Conservation (phyloP, 2,797 vertebrate genomes). For the Rhynchonycteris naso region DNA sequence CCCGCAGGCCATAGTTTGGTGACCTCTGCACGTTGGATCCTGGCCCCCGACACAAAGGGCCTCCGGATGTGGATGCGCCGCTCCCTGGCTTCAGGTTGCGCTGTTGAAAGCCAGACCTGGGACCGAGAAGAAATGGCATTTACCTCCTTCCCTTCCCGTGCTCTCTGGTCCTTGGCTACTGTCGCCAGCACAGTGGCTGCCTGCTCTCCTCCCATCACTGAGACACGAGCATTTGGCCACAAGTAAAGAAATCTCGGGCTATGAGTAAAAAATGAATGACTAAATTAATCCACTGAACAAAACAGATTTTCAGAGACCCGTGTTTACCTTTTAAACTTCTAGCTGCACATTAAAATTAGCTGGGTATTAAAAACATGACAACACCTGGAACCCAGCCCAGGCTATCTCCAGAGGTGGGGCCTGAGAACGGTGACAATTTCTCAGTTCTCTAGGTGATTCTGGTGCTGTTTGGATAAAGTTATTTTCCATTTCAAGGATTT, state of each 20-base stretch:
- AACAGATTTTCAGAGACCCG: neutral
- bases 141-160: conserved; percentile 96
- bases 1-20: no score
- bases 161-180: conserved; percentile 94
- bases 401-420: neutral
- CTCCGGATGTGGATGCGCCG: neutral
- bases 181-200: conserved; percentile 97
- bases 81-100: neutral
- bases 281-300: conserved; percentile 38
- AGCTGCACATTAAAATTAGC: neutral
- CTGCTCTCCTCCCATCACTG: conserved; percentile 99
- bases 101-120: neutral
- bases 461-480: neutral
- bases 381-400: neutral
- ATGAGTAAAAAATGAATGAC: conserved; percentile 54
- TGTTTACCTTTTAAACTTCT: neutral
- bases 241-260: conserved; percentile 98
- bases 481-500: neutral
- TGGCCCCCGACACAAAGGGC: neutral
- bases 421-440: neutral
- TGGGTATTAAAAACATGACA: neutral
- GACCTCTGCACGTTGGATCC: rapidly evolving
- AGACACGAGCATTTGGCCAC: conserved; percentile 98
- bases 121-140: neutral
- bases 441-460: neutral